Conservation (phyloP, 2,888 invertebrate species). For the Morpho deidamia region DNA sequence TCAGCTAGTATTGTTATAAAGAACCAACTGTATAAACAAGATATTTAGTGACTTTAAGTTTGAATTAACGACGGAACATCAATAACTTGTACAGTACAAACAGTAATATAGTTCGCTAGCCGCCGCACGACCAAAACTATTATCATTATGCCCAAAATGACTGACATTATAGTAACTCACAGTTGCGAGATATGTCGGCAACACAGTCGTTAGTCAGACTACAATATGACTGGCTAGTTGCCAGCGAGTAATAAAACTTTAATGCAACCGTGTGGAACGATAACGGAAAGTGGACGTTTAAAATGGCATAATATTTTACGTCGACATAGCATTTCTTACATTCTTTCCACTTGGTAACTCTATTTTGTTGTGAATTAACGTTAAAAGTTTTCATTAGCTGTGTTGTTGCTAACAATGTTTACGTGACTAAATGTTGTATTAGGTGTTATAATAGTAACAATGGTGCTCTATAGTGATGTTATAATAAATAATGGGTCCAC, state of each 20-base stretch:
- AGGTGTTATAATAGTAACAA: too few species aligned
- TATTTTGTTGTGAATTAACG: not conserved
- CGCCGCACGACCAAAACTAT: slow-evolving; percentile 3
- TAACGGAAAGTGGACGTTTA: slow-evolving; percentile 26
- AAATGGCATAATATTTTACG: slow-evolving; percentile 21
- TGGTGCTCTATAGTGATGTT: too few species aligned
- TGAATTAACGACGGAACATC: too few species aligned
- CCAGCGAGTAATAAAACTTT: slow-evolving; percentile 27
- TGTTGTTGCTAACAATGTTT: slow-evolving; percentile 2
- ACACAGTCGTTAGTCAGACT: slow-evolving; percentile 24
- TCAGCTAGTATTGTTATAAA: too few species aligned
- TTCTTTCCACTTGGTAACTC: slow-evolving; percentile 1
- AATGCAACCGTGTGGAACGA: slow-evolving; percentile 27
- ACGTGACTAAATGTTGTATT: not conserved
- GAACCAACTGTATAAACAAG: too few species aligned
- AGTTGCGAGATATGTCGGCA: slow-evolving; percentile 25
- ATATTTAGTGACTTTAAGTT: too few species aligned
- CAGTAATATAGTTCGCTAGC: slow-evolving; percentile 1
- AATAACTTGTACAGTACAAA: not conserved
- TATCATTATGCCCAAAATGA: slow-evolving; percentile 10
- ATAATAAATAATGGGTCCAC: too few species aligned
- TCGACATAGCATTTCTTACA: slow-evolving; percentile 4
- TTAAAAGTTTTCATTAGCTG: not conserved
- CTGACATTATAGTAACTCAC: slow-evolving; percentile 12
- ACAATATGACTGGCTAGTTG: slow-evolving; percentile 27